A percentile compares a stretch with the other conserved stretches of the same genome.
Evolutionary conservation across 2,888 invertebrate species (phyloP).

Genomic region (Eurois occulta): DNA sequence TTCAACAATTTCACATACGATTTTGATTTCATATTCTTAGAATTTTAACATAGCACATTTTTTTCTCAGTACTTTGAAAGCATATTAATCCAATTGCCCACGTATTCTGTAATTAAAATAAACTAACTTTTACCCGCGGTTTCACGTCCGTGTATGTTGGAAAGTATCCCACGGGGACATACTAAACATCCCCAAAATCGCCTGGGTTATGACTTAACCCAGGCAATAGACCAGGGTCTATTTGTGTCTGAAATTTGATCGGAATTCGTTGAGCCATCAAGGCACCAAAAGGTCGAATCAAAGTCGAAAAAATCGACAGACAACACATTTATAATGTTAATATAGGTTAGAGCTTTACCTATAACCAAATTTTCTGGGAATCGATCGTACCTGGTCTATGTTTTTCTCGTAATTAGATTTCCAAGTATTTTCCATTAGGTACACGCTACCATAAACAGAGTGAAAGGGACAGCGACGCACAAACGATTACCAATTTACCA

Average conservation of each 20-base stretch:
- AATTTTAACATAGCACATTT: neutral
- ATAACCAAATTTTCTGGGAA: neutral
- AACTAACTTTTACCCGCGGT: neutral
- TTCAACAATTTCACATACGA: neutral
- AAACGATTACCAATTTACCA: neutral
- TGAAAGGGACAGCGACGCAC: neutral
- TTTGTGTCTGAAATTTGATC: neutral
- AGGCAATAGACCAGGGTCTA: neutral
- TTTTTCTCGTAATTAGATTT: neutral
- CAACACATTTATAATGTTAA: neutral
- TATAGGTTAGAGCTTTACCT: neutral
- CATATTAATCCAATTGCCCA: neutral
- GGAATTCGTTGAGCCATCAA: neutral
- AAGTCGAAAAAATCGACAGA: no score
- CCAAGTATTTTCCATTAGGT: slow-evolving; percentile 1
- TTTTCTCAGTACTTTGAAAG: slow-evolving; percentile 13
- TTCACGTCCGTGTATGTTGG: neutral
- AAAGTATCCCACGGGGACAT: neutral
- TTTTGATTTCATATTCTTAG: neutral
- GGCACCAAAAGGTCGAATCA: neutral
- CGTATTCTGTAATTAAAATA: slow-evolving; percentile 3
- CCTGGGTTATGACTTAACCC: no score
- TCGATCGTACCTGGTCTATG: neutral
- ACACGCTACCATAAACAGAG: neutral
- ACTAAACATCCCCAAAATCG: no score